Evolutionary conservation across 2,888 invertebrate genomes (phyloP).

Genomic region (Vandiemenella viatica): DNA sequence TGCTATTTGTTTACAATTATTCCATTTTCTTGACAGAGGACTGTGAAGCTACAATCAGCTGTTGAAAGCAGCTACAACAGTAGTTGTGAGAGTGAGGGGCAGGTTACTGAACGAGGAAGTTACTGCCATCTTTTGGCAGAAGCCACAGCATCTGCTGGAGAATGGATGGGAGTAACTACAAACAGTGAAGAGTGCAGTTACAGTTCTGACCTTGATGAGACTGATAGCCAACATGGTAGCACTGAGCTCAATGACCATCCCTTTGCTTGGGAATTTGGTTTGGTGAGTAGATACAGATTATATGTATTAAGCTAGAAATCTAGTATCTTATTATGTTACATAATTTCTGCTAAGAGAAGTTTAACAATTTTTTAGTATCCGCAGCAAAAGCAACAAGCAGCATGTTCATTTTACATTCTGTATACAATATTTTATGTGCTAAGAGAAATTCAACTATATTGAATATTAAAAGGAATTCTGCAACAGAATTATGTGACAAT

Average conservation of each 20-base stretch:
- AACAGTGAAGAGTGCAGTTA: slow-evolving; percentile 79
- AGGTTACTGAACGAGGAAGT: slow-evolving; percentile 35
- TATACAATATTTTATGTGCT: too few relatives aligned
- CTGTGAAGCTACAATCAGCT: not conserved
- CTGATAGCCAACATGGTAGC: slow-evolving; percentile 34
- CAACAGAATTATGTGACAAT: too few relatives aligned
- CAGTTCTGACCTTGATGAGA: slow-evolving; percentile 58
- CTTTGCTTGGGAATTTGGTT: slow-evolving; percentile 36
- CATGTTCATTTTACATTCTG: too few relatives aligned
- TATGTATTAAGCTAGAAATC: too few relatives aligned
- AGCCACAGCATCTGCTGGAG: slow-evolving; percentile 49
- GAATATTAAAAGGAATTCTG: too few relatives aligned
- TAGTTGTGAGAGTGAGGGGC: slow-evolving; percentile 42
- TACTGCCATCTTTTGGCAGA: slow-evolving; percentile 33
- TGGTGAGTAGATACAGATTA: too few relatives aligned
- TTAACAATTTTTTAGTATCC: too few relatives aligned
- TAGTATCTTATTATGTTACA: too few relatives aligned
- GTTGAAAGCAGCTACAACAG: slow-evolving; percentile 24
- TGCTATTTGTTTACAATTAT: not conserved
- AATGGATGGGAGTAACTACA: slow-evolving; percentile 79
- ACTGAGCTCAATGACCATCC: slow-evolving; percentile 34
- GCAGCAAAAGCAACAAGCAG: too few relatives aligned
- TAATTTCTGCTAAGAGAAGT: too few relatives aligned
- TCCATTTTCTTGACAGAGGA: not conserved
- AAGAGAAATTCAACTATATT: too few relatives aligned